Conservation (phyloP, 2,888 invertebrate species). For the Drosophila flavopinicola region DNA sequence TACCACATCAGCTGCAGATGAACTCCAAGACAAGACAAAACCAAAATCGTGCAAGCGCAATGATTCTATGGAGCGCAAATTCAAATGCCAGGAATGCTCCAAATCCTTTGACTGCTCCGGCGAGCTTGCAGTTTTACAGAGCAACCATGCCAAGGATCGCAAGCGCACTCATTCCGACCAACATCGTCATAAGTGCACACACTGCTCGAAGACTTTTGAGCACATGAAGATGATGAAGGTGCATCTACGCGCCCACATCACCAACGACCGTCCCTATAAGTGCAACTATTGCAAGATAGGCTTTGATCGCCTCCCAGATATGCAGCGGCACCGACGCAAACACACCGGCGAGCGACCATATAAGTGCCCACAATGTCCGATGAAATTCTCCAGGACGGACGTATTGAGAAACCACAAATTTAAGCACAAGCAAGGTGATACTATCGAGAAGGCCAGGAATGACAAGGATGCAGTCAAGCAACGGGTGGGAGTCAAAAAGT, state of each 20-base stretch:
- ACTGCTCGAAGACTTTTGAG: slow-evolving; percentile 28
- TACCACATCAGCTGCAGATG: background rate
- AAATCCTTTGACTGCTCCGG: slow-evolving; percentile 10
- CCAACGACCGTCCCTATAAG: slow-evolving; percentile 6
- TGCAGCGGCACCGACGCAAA: slow-evolving; percentile 14
- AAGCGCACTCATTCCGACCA: slow-evolving; percentile 3
- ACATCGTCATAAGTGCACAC: slow-evolving; percentile 32
- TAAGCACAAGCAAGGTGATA: background rate
- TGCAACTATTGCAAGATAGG: slow-evolving; percentile 19
- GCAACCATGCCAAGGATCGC: slow-evolving; percentile 21
- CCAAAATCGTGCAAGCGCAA: too few species aligned
- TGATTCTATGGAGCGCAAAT: background rate
- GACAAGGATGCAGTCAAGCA: background rate
- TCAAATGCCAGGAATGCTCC: slow-evolving; percentile 18
- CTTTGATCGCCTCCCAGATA: slow-evolving; percentile 17
- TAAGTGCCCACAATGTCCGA: slow-evolving; percentile 13
- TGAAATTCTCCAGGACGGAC: slow-evolving; percentile 19
- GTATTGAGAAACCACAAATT: slow-evolving; percentile 3
- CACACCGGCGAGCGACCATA: slow-evolving; percentile 25
- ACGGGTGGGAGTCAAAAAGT: too few species aligned
- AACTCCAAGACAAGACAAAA: background rate
- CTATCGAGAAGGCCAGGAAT: background rate
- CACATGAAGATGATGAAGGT: too few species aligned
- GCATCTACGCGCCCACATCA: slow-evolving; percentile 24
- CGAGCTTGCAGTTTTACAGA: too few species aligned